Evolutionary conservation across 2,888 invertebrate species (phyloP).

Genomic region (Nebria brevicollis): DNA sequence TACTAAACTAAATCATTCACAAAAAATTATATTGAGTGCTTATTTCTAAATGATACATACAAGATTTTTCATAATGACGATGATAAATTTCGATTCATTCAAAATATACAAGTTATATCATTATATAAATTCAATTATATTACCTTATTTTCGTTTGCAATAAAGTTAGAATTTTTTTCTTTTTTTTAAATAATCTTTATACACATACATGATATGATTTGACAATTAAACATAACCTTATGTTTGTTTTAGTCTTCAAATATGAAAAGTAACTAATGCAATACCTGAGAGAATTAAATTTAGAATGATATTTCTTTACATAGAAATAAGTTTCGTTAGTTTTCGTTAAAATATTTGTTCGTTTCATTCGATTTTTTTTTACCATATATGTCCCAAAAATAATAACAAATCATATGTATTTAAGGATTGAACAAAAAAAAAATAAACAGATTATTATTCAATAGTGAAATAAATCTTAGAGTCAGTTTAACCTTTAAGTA

Average conservation of each 20-base stretch:
- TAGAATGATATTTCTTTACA: slow-evolving; percentile 22
- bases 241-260: not conserved
- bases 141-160: not conserved
- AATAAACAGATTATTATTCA: too few relatives aligned
- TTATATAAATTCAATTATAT: not conserved
- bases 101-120: slow-evolving; percentile 1
- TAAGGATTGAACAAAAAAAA: too few relatives aligned
- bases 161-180: not conserved
- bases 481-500: too few relatives aligned
- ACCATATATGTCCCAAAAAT: not conserved
- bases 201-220: not conserved
- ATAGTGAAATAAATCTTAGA: too few relatives aligned
- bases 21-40: slow-evolving; percentile 40
- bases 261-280: slow-evolving; percentile 28
- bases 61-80: slow-evolving; percentile 4
- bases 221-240: not conserved
- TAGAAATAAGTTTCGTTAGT: not conserved
- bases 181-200: slow-evolving; percentile 13
- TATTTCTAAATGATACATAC: slow-evolving; percentile 37
- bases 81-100: slow-evolving; percentile 8
- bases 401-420: not conserved
- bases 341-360: not conserved
- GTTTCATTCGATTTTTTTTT: slow-evolving; percentile 8
- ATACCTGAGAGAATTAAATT: slow-evolving; percentile 42
- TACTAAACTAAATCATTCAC: slow-evolving; percentile 44